These are phyloP conservation scores for Chloroclysta siterata DNA, from an alignment of 2,888 invertebrate genomes.

Conservation along the genomic window DNA sequence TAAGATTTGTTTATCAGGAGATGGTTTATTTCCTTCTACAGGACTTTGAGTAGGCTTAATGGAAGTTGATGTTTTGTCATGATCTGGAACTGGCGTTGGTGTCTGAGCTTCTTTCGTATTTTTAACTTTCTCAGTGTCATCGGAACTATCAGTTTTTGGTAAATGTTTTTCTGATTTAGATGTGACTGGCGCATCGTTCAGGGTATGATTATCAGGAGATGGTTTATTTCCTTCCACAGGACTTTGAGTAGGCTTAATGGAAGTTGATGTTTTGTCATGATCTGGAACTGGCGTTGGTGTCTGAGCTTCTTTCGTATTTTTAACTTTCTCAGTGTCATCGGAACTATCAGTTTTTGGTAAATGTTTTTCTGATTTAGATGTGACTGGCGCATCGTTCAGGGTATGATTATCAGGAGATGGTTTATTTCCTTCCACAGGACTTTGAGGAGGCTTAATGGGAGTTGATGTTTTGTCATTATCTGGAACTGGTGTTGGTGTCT, in stretches of 20 bases:
- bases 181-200: background rate
- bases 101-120: background rate
- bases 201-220: background rate
- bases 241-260: background rate
- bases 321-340: background rate
- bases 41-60: background rate
- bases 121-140: background rate
- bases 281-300: background rate
- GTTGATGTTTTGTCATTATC: background rate
- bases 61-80: background rate
- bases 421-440: background rate
- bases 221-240: background rate
- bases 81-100: background rate
- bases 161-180: background rate
- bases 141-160: background rate
- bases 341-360: background rate
- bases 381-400: background rate
- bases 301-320: background rate
- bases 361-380: background rate
- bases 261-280: background rate
- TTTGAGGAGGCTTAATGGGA: background rate
- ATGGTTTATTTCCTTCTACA: background rate
- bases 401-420: background rate
- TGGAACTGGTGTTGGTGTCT: background rate
- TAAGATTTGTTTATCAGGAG: background rate